phyloP scores from a whole-genome alignment of 2,797 vertebrate species.

The Epinephelus coioides region DNA sequence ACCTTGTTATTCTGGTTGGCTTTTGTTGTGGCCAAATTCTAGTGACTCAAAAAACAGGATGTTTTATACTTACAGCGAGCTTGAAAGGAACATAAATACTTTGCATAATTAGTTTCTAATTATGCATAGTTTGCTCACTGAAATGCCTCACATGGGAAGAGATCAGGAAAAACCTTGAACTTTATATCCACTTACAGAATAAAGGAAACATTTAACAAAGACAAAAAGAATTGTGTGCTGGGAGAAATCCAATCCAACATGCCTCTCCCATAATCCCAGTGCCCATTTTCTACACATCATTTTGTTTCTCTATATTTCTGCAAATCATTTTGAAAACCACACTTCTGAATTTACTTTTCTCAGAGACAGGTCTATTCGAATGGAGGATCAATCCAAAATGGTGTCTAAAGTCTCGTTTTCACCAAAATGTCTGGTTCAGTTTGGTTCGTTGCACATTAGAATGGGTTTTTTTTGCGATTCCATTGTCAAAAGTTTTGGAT shows the following conservation, averaged over 20 bases:
- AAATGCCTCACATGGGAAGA: conserved; percentile 49
- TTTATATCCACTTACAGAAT: conserved; percentile 55
- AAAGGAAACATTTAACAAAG: conserved; percentile 58
- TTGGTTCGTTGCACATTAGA: no score
- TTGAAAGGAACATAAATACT: conserved; percentile 61
- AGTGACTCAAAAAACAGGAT: conserved; percentile 54
- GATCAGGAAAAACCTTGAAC: conserved; percentile 50
- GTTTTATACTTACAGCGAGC: conserved; percentile 47
- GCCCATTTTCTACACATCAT: conserved; percentile 12
- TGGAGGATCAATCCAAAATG: not conserved
- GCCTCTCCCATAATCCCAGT: conserved; percentile 39
- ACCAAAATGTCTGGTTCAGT: no score
- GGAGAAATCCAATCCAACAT: conserved; percentile 45
- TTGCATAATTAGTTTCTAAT: conserved; percentile 70
- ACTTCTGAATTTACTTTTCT: not conserved
- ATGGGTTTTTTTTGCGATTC: no score
- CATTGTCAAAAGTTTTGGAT: no score
- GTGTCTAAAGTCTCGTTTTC: not conserved
- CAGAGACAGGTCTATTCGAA: not conserved
- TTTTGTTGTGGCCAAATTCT: conserved; percentile 47
- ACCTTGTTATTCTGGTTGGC: conserved; percentile 60
- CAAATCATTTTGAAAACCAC: not conserved
- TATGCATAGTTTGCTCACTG: conserved; percentile 65
- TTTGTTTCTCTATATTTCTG: not conserved
- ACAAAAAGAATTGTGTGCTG: conserved; percentile 42